Evolutionary conservation across 2,797 vertebrate genomes (phyloP).

Genomic region (Megalops cyprinoides): DNA sequence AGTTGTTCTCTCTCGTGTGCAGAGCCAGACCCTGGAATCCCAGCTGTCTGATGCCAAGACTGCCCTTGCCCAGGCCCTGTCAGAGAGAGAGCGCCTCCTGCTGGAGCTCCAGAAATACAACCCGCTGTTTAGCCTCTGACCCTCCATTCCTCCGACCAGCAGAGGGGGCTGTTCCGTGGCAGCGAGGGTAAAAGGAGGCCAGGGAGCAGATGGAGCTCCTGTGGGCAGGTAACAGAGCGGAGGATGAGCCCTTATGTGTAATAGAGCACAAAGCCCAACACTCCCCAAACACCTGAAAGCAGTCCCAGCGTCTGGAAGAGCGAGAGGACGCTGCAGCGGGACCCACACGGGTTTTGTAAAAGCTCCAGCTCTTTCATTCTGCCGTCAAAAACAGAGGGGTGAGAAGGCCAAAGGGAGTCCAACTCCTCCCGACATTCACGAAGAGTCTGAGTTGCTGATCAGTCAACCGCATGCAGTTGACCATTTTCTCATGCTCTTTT

Average conservation of each 20-base stretch:
- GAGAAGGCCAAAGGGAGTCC: no score
- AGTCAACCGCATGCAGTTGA: background rate
- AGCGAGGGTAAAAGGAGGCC: background rate
- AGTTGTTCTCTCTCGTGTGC: constrained; percentile 31
- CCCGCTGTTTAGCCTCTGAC: constrained; percentile 85
- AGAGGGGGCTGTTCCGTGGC: constrained; percentile 16
- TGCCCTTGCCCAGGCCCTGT: constrained; percentile 79
- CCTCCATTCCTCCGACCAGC: constrained; percentile 7
- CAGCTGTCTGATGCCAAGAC: constrained; percentile 76
- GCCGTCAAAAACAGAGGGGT: background rate
- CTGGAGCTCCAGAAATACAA: constrained; percentile 90
- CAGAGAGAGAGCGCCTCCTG: constrained; percentile 85
- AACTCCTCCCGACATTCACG: background rate
- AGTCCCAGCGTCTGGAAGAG: background rate
- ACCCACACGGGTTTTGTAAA: background rate
- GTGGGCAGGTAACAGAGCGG: background rate
- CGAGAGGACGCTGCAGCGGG: background rate
- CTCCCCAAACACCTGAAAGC: background rate
- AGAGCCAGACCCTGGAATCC: constrained; percentile 67
- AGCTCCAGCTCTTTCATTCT: background rate
- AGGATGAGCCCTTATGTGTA: background rate
- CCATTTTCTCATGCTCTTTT: background rate
- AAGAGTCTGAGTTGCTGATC: background rate
- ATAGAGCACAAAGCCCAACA: background rate
- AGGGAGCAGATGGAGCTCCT: constrained; percentile 8